These are phyloP conservation scores for Elaphurus davidianus DNA, from an alignment of 2,113 vertebrate species.

Conservation along the genomic window DNA sequence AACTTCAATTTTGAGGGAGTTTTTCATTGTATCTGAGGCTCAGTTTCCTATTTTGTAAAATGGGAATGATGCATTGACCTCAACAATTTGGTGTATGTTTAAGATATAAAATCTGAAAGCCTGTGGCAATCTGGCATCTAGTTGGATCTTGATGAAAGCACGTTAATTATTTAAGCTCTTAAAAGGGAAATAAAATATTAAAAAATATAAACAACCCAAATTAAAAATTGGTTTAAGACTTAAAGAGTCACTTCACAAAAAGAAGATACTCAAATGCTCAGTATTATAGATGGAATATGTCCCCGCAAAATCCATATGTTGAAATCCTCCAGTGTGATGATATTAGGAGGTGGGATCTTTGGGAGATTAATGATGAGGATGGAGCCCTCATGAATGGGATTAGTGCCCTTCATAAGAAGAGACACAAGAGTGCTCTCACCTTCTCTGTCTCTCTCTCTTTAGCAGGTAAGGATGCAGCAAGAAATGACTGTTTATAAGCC, in stretches of 20 bases:
- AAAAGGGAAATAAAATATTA: slow-evolving; percentile 1
- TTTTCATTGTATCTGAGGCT: not conserved
- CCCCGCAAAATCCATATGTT: not conserved
- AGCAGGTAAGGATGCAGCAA: not conserved
- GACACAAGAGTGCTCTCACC: not conserved
- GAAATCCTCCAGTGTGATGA: not conserved
- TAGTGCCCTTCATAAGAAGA: not conserved
- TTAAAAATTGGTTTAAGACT: not conserved
- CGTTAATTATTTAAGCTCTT: not conserved
- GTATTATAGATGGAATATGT: not conserved
- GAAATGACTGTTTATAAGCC: not conserved
- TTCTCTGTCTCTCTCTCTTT: not conserved
- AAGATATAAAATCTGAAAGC: not conserved
- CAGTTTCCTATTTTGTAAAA: not conserved
- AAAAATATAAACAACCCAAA: not conserved
- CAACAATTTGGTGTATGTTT: not conserved
- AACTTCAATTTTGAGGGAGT: not conserved
- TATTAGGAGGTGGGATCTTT: not conserved
- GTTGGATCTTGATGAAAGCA: not conserved
- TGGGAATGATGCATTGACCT: not conserved
- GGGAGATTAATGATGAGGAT: not conserved
- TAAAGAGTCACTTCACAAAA: not conserved
- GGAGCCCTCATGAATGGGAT: not conserved
- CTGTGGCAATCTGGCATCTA: not conserved
- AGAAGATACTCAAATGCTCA: not conserved